Evolutionary conservation across 2,888 invertebrate genomes (phyloP).

Genomic region (Caradrina clavipalpis): DNA sequence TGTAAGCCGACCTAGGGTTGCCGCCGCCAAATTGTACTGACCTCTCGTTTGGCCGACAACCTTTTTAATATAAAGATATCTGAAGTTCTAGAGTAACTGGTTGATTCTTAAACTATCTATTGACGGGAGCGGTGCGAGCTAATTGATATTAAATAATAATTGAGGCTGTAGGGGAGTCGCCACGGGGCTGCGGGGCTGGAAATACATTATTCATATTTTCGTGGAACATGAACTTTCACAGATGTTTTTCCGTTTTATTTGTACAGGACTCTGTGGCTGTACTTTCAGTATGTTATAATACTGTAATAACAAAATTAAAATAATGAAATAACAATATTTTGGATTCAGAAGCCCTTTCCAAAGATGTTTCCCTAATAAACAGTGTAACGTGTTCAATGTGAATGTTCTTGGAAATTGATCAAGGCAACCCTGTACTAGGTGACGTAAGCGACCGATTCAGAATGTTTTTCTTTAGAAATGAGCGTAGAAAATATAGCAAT

Average conservation of each 20-base stretch:
- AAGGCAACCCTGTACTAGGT: conserved; percentile 35
- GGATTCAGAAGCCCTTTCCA: neutral
- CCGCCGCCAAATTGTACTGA: conserved; percentile 59
- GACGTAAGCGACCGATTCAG: conserved; percentile 43
- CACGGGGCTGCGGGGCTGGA: conserved; percentile 49
- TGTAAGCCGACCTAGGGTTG: conserved; percentile 55
- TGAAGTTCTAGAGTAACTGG: conserved; percentile 60
- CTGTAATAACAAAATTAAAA: neutral
- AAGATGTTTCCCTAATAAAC: neutral
- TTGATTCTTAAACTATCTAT: conserved; percentile 60
- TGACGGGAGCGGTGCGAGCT: conserved; percentile 65
- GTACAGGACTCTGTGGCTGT: conserved; percentile 21
- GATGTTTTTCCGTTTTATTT: conserved; percentile 64
- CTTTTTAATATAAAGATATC: conserved; percentile 19
- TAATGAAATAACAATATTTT: conserved; percentile 5
- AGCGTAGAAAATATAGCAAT: conserved; percentile 50
- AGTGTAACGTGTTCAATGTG: neutral
- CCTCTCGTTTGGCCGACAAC: conserved; percentile 26
- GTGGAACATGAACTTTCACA: conserved; percentile 65
- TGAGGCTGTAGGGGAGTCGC: conserved; percentile 68
- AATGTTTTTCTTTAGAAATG: conserved; percentile 28
- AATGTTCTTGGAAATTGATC: neutral
- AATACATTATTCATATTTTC: conserved; percentile 71
- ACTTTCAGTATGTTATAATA: conserved; percentile 17
- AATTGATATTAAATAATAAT: conserved; percentile 83